phyloP scores from a whole-genome alignment of 2,888 invertebrate species.

The Orthosia gracilis region DNA sequence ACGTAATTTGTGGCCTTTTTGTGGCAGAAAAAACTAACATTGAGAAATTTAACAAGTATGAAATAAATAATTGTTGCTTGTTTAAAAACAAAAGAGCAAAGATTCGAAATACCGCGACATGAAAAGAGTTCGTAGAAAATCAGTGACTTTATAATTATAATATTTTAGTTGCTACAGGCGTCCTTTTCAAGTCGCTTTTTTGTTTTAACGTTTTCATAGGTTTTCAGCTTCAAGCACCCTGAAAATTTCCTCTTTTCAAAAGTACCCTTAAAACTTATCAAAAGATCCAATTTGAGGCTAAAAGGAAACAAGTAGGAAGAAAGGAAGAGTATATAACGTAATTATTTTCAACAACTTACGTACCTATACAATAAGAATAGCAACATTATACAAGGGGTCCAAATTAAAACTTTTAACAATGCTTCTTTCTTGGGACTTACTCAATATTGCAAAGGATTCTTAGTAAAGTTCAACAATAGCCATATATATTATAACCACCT shows the following conservation, averaged over 20 bases:
- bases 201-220: background rate
- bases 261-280: conserved; percentile 17
- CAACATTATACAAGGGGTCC: conserved; percentile 57
- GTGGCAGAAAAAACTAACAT: too few species aligned
- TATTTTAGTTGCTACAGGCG: background rate
- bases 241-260: conserved; percentile 2
- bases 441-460: conserved; percentile 63
- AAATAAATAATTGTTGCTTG: too few species aligned
- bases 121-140: background rate
- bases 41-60: too few species aligned
- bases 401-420: conserved; percentile 77
- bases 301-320: conserved; percentile 6
- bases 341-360: conserved; percentile 55
- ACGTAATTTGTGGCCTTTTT: too few species aligned
- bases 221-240: background rate
- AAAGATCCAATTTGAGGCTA: conserved; percentile 28
- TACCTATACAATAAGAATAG: conserved; percentile 48
- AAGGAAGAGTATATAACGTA: conserved; percentile 30
- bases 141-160: background rate
- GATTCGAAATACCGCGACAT: background rate
- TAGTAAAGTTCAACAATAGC: conserved; percentile 55
- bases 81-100: background rate
- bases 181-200: background rate
- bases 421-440: conserved; percentile 53
- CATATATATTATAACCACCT: conserved; percentile 23